Conservation (phyloP, 2,888 invertebrate species). For the Allolobophora icterica region DNA sequence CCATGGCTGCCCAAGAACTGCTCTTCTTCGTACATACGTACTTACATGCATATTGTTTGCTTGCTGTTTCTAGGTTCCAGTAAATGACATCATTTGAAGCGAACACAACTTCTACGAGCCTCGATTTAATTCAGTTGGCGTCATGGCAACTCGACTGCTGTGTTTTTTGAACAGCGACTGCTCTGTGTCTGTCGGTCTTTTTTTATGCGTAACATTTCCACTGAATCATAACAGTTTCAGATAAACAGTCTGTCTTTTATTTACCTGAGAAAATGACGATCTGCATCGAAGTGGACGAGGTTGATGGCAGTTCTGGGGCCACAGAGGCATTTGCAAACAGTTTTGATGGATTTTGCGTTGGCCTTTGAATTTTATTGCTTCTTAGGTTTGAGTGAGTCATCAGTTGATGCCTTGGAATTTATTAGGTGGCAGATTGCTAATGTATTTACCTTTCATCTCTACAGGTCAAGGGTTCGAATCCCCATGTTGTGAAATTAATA, state of each 20-base stretch:
- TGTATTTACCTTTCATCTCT: background rate
- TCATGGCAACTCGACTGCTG: background rate
- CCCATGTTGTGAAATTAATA: background rate
- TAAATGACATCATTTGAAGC: background rate
- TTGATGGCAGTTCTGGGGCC: background rate
- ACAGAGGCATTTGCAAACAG: background rate
- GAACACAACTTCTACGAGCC: background rate
- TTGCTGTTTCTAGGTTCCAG: background rate
- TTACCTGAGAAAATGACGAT: background rate
- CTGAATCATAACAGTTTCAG: background rate
- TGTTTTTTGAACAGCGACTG: constrained; percentile 14
- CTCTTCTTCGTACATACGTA: no score
- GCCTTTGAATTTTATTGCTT: background rate
- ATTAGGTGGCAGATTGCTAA: background rate
- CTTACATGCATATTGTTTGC: background rate
- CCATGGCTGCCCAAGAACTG: no score
- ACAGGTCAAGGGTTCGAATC: background rate
- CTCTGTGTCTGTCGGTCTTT: background rate
- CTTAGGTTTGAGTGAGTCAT: background rate
- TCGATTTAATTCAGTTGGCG: background rate
- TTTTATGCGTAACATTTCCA: constrained; percentile 4
- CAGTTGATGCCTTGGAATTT: background rate
- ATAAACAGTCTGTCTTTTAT: background rate
- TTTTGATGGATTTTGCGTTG: background rate
- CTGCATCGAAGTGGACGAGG: background rate